These are phyloP conservation scores for Oreochromis spilurus DNA, from an alignment of 2,113 vertebrate species.

Conservation along the genomic window DNA sequence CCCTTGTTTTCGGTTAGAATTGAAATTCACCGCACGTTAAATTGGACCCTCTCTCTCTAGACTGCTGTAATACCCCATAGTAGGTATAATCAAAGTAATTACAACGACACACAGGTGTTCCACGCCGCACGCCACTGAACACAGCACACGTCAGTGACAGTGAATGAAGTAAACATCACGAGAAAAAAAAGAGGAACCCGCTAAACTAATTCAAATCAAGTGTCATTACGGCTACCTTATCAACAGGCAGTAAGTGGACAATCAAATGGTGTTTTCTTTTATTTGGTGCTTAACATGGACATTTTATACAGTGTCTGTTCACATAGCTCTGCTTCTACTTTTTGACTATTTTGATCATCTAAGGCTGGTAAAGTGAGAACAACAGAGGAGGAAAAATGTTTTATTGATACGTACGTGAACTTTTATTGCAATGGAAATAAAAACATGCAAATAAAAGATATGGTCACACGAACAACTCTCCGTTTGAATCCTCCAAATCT, in stretches of 20 bases:
- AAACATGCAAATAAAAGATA: neutral
- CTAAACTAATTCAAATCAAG: slow-evolving; percentile 49
- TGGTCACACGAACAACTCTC: slow-evolving; percentile 25
- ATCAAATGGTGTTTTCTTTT: slow-evolving; percentile 43
- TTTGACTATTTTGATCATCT: slow-evolving; percentile 53
- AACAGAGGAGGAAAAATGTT: neutral
- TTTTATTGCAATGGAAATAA: slow-evolving; percentile 14
- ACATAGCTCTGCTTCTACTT: slow-evolving; percentile 42
- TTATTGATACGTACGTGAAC: neutral
- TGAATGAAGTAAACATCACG: slow-evolving; percentile 36
- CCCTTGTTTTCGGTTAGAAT: slow-evolving; percentile 39
- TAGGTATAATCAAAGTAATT: slow-evolving; percentile 73
- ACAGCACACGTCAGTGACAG: slow-evolving; percentile 34
- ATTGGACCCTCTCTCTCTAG: slow-evolving; percentile 32
- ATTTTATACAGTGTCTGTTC: slow-evolving; percentile 43
- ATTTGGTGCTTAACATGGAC: slow-evolving; percentile 42
- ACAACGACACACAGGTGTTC: slow-evolving; percentile 65
- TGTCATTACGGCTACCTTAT: slow-evolving; percentile 57
- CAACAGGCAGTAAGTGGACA: slow-evolving; percentile 34
- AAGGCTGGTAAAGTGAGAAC: slow-evolving; percentile 31
- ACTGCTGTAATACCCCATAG: slow-evolving; percentile 51
- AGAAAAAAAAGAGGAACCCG: neutral
- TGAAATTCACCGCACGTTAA: slow-evolving; percentile 55
- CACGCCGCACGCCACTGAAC: slow-evolving; percentile 42
- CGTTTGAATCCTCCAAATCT: slow-evolving; percentile 53